Evolutionary conservation across 2,888 invertebrate species (phyloP).

Genomic region (Nymphalis urticae): DNA sequence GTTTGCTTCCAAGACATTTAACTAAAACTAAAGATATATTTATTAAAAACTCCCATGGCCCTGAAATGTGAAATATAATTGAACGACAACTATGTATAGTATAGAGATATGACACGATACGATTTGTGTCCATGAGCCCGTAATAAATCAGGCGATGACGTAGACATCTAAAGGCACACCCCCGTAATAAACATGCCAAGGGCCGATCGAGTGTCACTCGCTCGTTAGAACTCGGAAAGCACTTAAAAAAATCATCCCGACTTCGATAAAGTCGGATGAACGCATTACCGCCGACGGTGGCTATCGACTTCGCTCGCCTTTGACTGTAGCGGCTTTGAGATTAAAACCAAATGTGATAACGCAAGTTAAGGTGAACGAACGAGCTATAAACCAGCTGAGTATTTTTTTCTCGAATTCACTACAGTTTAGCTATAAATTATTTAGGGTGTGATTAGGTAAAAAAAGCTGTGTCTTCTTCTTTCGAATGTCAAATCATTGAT

Average conservation of each 20-base stretch:
- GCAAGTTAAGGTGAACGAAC: conserved; percentile 16
- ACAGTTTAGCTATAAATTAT: too few relatives aligned
- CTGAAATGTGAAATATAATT: background rate
- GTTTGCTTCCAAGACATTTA: too few relatives aligned
- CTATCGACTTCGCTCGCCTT: conserved; percentile 30
- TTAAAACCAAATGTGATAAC: conserved; percentile 29
- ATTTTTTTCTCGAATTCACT: background rate
- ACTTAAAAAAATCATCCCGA: conserved; percentile 28
- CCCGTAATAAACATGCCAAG: conserved; percentile 36
- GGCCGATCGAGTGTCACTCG: conserved; percentile 25
- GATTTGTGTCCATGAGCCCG: conserved; percentile 35
- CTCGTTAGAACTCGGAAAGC: conserved; percentile 33
- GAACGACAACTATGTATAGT: too few relatives aligned
- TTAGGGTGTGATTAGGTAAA: too few relatives aligned
- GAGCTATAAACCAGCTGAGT: background rate
- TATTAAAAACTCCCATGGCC: too few relatives aligned
- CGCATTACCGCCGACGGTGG: conserved; percentile 37
- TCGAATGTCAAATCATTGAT: too few relatives aligned
- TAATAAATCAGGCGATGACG: conserved; percentile 49
- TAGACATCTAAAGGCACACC: conserved; percentile 38
- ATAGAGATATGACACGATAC: conserved; percentile 1
- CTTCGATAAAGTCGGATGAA: conserved; percentile 37
- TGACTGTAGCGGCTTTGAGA: conserved; percentile 17
- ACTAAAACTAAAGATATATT: too few relatives aligned
- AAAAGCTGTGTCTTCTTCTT: too few relatives aligned